Base-by-base conservation (phyloP, 2,797 vertebrate genomes). In the Columba guinea region DNA sequence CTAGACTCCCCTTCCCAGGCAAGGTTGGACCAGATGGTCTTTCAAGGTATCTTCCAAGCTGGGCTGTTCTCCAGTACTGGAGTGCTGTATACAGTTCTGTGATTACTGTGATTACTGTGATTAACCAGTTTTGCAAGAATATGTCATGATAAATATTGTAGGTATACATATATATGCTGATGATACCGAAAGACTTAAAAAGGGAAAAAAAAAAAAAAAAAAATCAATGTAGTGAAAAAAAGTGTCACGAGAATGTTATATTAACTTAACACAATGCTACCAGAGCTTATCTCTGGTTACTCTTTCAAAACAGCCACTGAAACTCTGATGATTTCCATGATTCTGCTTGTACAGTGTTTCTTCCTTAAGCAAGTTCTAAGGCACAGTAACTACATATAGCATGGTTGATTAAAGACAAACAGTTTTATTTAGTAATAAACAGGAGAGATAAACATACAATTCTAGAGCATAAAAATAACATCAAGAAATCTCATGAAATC, bases 391-490 rank as follows among this genome's bases (percentile, higher is more conserved):
- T 95, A 94, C 70, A 93, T 64, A 77, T 27, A 96, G 76, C 84
- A 91, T 58, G 93, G 83, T 95, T 67, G 90, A 87, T 69, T 84
- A 53, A 95, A 96, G 83, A 93, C 62, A 73, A 95, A 82, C 27
- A 83, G 55, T 78, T 96, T 77, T 81, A 73, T 89, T 60, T 71
- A 89, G 62, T 70, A 93, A 95, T 32, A 94, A 84, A 95, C 32
- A 94, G 85, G 65, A 94, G 62, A 93, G 91, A 91, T 97, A 97
- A 94, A 93, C 67, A 91, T 96, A 87, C n/a, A 95, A 60, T 94
- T 95, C 73, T 90, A 86, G 59, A 91, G 39, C 46, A 96, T 89
- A 91, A 97, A 97, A 97, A 94, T 93, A 96, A 90, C 49, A 94
- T 62, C 67, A 92, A 91, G 91, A 95, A 92, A 82, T 63, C 79